Conservation (phyloP, 2,797 vertebrate species). For the Tauraco hartlaubi region DNA sequence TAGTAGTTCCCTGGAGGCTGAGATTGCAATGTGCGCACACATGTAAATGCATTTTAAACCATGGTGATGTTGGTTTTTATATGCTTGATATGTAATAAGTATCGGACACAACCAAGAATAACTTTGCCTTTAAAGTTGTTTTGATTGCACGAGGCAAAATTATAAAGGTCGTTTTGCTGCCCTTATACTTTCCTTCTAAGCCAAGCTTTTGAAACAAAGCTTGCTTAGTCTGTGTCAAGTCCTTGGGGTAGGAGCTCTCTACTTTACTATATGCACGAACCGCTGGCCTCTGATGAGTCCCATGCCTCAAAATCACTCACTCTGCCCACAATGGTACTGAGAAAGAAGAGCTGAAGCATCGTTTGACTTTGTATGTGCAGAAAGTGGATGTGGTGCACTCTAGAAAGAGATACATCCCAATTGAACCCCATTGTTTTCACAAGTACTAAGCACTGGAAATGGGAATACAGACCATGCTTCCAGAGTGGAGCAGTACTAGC, state of each 20-base stretch:
- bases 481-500: background rate
- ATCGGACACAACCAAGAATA: constrained; percentile 67
- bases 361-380: background rate
- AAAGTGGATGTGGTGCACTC: background rate
- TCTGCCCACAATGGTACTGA: background rate
- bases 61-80: constrained; percentile 47
- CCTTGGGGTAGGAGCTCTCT: background rate
- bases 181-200: background rate
- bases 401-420: background rate
- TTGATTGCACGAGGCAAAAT: background rate
- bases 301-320: background rate
- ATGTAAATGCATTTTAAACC: constrained; percentile 53
- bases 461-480: background rate
- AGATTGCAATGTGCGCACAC: constrained; percentile 8
- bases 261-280: background rate
- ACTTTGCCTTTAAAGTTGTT: constrained; percentile 64
- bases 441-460: background rate
- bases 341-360: background rate
- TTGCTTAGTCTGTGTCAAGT: background rate
- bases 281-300: fast-evolving
- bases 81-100: constrained; percentile 68
- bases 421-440: background rate
- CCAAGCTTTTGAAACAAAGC: constrained; percentile 3
- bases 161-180: background rate
- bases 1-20: constrained; percentile 33